Conservation (phyloP, 2,888 invertebrate genomes). For the Colletes collaris region DNA sequence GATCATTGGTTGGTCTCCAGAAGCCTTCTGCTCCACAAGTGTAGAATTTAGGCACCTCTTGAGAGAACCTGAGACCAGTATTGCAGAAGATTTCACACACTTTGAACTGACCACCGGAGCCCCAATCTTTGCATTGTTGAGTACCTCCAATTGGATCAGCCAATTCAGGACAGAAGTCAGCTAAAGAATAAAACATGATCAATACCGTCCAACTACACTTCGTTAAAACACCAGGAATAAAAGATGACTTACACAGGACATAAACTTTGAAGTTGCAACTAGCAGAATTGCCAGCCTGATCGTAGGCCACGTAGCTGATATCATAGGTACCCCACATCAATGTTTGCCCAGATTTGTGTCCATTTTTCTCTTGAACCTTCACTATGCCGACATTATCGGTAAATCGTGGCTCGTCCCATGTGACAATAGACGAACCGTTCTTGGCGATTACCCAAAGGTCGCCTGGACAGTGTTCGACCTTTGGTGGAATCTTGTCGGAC, state of each 20-base stretch:
- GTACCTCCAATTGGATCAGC: conserved; percentile 95
- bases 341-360: conserved; percentile 94
- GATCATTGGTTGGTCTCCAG: conserved; percentile 95
- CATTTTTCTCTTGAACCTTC: conserved; percentile 92
- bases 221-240: background rate
- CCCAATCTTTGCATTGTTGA: conserved; percentile 97
- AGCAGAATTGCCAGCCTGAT: conserved; percentile 95
- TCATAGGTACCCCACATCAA: conserved; percentile 96
- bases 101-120: conserved; percentile 97
- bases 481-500: conserved; percentile 93
- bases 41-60: conserved; percentile 97
- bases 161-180: conserved; percentile 95
- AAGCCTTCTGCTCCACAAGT: conserved; percentile 99
- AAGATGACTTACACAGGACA: conserved; percentile 88
- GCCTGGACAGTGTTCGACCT: conserved; percentile 95
- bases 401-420: conserved; percentile 96
- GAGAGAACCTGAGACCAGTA: conserved; percentile 94
- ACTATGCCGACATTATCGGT: conserved; percentile 94
- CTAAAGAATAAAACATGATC: conserved; percentile 82
- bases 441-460: conserved; percentile 97
- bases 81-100: conserved; percentile 96
- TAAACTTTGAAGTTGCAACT: conserved; percentile 96
- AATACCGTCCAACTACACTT: background rate
- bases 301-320: conserved; percentile 96
- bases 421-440: conserved; percentile 94